phyloP scores from a whole-genome alignment of 2,113 vertebrate species.

The Mirounga angustirostris region DNA sequence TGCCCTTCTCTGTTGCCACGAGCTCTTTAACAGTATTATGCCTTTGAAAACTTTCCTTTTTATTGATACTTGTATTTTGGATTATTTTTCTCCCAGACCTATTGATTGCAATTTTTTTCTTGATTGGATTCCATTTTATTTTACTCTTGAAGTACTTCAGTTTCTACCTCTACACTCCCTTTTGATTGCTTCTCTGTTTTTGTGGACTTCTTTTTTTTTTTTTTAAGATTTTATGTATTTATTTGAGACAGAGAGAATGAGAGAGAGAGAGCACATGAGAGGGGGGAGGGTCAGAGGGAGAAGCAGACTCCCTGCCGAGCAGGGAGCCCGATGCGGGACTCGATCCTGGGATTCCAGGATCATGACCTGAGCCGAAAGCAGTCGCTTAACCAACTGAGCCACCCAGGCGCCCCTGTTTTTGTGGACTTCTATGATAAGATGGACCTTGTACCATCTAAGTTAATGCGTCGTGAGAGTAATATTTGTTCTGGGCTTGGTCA shows the following conservation, averaged over 20 bases:
- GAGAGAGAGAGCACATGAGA: too few species aligned
- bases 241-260: too few species aligned
- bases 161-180: slow-evolving; percentile 55
- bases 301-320: too few species aligned
- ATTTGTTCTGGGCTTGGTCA: slow-evolving; percentile 66
- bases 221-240: too few species aligned
- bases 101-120: not conserved
- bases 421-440: slow-evolving; percentile 70
- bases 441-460: slow-evolving; percentile 69
- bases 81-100: slow-evolving; percentile 48
- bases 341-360: too few species aligned
- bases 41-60: slow-evolving; percentile 11
- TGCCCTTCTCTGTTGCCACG: not conserved
- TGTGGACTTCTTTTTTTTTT: slow-evolving; percentile 62
- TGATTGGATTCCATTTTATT: slow-evolving; percentile 62
- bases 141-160: slow-evolving; percentile 10
- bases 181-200: slow-evolving; percentile 71
- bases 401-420: slow-evolving; percentile 2
- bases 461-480: slow-evolving; percentile 74
- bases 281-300: too few species aligned
- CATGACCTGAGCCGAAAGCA: too few species aligned
- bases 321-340: too few species aligned
- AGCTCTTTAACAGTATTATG: not conserved
- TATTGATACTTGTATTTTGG: slow-evolving; percentile 23
- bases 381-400: too few species aligned